Evolutionary conservation across 2,797 vertebrate species (phyloP), one percentile per base, ranked within the genome.

Genomic region (Acanthornis magna): DNA sequence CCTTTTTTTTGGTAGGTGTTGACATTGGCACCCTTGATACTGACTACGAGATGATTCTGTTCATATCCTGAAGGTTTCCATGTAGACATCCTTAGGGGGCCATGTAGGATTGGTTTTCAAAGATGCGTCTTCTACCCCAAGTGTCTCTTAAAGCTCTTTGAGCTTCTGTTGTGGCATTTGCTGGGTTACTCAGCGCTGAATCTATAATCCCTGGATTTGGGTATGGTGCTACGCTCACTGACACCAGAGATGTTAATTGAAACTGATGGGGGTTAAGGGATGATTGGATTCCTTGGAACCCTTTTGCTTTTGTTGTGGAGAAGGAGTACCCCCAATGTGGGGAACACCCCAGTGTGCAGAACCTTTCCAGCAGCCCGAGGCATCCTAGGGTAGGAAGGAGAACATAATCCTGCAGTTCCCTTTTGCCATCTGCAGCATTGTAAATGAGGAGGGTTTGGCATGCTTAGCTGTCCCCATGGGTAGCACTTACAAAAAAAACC

Each of bases 11-110:
- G 57, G 0, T 51, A 19, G 25, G 12, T 77, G 6, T 48, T 81
- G 45, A 30, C 1, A 2, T 40, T 38, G 19, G 7, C 2, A 7
- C 9, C 18, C 2, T 4, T 53, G 30, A 20, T 40, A 17, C 19
- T 45, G 38, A 34, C 29, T 18, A 9, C 10, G 53, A 32, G 14
- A 74, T 1, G 2, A 22, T 70, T 75, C 18, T 67, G 11, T 40
- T 91, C 45, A 13, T 27, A 15, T 42, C 27, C 30, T 84, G 34
- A 63, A 45, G 21, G 5, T 30, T 60, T 76, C n/a, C 32, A 0
- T 62, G 26, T 67, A 48, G 26, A 5, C 29, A 42, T 74, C 53
- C 18, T 53, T 67, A 62, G 79, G 26, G 15, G 40, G 3, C 30
- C 19, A 2, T 5, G 5, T 34, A 58, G 25, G 32, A 50, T 57